Evolutionary conservation across 2,888 invertebrate species (phyloP).

Genomic region (Chrysolina oricalcia): DNA sequence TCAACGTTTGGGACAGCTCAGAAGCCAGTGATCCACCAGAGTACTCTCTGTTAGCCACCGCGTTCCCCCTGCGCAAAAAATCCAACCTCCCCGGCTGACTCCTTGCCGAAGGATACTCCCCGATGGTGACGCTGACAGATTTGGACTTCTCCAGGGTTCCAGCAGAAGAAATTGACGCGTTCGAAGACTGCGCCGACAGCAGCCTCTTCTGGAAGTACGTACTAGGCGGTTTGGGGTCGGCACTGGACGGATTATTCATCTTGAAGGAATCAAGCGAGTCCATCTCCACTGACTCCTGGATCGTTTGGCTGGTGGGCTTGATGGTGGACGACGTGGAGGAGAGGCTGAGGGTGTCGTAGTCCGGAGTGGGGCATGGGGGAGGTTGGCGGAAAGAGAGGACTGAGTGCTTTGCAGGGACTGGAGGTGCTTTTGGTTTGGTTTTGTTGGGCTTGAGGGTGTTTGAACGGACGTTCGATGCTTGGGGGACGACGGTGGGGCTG

Average conservation of each 20-base stretch:
- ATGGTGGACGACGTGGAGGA: slow-evolving; percentile 62
- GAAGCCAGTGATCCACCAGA: slow-evolving; percentile 76
- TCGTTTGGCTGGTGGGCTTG: slow-evolving; percentile 41
- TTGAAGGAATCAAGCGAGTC: slow-evolving; percentile 85
- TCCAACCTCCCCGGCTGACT: slow-evolving; percentile 83
- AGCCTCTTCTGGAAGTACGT: slow-evolving; percentile 76
- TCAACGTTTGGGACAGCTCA: slow-evolving; percentile 83
- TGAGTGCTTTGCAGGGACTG: slow-evolving; percentile 69
- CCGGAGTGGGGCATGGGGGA: slow-evolving; percentile 73
- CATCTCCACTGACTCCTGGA: slow-evolving; percentile 79
- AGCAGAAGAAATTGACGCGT: slow-evolving; percentile 54
- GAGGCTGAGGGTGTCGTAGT: slow-evolving; percentile 73
- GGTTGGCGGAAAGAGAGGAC: slow-evolving; percentile 69
- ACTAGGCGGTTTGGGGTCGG: slow-evolving; percentile 79
- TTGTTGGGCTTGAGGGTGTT: slow-evolving; percentile 59
- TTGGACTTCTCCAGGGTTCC: slow-evolving; percentile 69
- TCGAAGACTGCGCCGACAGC: slow-evolving; percentile 60
- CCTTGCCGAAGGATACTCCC: slow-evolving; percentile 77
- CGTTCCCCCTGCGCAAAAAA: slow-evolving; percentile 74
- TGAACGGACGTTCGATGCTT: slow-evolving; percentile 44
- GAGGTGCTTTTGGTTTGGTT: slow-evolving; percentile 66
- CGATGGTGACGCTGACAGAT: slow-evolving; percentile 81
- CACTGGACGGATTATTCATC: slow-evolving; percentile 78
- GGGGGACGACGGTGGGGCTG: slow-evolving; percentile 22
- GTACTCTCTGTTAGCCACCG: slow-evolving; percentile 54